phyloP scores from a whole-genome alignment of 2,888 invertebrate genomes.

The Dasypogon diadema region DNA sequence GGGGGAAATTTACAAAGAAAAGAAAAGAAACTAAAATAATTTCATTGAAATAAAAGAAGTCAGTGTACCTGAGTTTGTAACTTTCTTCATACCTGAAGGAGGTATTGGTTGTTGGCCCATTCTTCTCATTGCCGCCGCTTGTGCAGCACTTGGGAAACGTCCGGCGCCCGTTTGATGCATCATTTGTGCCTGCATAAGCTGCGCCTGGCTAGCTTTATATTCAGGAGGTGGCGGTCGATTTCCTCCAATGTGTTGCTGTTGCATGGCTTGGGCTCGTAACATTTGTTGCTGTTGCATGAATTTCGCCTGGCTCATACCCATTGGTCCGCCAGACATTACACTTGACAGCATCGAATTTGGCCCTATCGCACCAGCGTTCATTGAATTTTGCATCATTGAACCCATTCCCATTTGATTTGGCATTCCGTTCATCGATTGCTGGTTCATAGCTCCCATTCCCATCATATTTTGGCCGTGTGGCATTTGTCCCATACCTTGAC shows the following conservation, averaged over 20 bases:
- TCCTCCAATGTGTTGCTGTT: slow-evolving; percentile 70
- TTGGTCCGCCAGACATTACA: slow-evolving; percentile 59
- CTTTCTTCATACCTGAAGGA: slow-evolving; percentile 71
- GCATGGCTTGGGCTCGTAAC: slow-evolving; percentile 70
- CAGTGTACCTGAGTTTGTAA: slow-evolving; percentile 24
- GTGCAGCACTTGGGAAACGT: slow-evolving; percentile 71
- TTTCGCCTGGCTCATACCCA: slow-evolving; percentile 73
- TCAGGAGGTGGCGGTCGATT: slow-evolving; percentile 86
- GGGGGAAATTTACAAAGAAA: no score
- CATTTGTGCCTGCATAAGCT: slow-evolving; percentile 71
- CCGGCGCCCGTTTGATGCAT: slow-evolving; percentile 70
- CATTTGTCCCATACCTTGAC: slow-evolving; percentile 59
- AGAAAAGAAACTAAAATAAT: background rate
- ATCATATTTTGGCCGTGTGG: slow-evolving; percentile 57
- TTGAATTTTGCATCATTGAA: slow-evolving; percentile 59
- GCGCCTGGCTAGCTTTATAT: slow-evolving; percentile 76
- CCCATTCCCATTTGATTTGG: slow-evolving; percentile 57
- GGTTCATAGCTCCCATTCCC: slow-evolving; percentile 54
- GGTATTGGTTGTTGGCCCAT: slow-evolving; percentile 80
- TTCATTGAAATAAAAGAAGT: no score
- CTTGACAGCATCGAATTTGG: slow-evolving; percentile 59
- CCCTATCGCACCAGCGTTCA: slow-evolving; percentile 61
- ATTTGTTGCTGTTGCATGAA: slow-evolving; percentile 78
- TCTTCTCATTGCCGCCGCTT: slow-evolving; percentile 72
- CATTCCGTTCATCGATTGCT: slow-evolving; percentile 56